Evolutionary conservation across 1,140 invertebrate genomes (phyloP).

Genomic region (Diprion similis): DNA sequence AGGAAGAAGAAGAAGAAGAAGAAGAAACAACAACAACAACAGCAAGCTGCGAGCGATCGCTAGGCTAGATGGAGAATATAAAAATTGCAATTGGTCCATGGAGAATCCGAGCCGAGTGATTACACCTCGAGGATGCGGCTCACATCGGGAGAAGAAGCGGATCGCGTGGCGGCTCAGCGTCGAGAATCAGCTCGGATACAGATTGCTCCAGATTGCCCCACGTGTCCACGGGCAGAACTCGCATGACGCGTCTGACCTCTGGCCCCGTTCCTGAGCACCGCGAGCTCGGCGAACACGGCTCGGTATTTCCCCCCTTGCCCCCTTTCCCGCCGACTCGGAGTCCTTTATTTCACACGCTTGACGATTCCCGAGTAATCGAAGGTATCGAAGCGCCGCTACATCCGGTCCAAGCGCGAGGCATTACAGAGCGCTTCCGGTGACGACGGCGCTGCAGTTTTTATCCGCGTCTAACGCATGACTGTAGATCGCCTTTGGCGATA

Average conservation of each 20-base stretch:
- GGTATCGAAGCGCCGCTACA: too few relatives aligned
- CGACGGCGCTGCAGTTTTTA: too few relatives aligned
- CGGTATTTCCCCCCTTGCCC: neutral
- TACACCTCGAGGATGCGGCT: neutral
- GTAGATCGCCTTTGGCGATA: too few relatives aligned
- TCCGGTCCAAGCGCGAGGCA: too few relatives aligned
- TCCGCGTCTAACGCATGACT: too few relatives aligned
- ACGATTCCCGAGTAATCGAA: too few relatives aligned
- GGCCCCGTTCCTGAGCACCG: neutral
- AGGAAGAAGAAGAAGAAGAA: too few relatives aligned
- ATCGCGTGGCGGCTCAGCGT: neutral
- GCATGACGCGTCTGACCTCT: constrained; percentile 2
- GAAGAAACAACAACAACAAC: too few relatives aligned
- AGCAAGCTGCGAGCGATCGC: neutral
- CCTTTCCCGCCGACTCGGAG: neutral
- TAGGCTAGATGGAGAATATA: neutral
- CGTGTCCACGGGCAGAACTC: constrained; percentile 3
- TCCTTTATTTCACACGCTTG: too few relatives aligned
- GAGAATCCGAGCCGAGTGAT: neutral
- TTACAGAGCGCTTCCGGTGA: too few relatives aligned
- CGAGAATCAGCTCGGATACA: neutral
- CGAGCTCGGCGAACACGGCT: neutral
- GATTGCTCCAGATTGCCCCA: constrained; percentile 4
- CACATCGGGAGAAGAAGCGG: neutral
- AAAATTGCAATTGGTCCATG: neutral